These are phyloP conservation scores for Apantesis nais DNA, from an alignment of 2,888 invertebrate species.

Conservation along the genomic window DNA sequence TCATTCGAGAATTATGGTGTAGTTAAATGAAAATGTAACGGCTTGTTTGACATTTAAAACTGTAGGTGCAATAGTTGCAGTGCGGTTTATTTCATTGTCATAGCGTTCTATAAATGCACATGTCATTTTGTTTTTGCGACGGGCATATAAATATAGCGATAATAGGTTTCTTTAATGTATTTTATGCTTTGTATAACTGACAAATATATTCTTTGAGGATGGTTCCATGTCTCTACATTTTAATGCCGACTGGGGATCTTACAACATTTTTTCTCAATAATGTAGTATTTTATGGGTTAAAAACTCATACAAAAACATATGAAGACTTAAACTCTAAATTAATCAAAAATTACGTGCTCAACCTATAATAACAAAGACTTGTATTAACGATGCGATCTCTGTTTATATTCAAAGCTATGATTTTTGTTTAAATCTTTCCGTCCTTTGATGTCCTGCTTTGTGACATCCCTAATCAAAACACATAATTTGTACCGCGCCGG, in stretches of 20 bases:
- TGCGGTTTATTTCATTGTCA: neutral
- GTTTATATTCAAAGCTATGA: conserved; percentile 6
- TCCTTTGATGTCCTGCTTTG: conserved; percentile 14
- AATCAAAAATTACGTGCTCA: neutral
- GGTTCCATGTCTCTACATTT: neutral
- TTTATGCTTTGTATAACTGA: neutral
- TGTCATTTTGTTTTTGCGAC: neutral
- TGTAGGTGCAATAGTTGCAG: neutral
- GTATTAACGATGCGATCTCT: neutral
- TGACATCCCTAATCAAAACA: conserved; percentile 36
- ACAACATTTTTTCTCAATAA: neutral
- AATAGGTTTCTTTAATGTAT: neutral
- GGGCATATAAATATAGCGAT: neutral
- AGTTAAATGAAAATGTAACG: conserved; percentile 7
- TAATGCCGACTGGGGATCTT: neutral
- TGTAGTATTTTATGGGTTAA: neutral
- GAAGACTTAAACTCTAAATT: neutral
- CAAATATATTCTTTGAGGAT: neutral
- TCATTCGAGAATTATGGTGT: conserved; percentile 1
- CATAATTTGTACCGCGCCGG: conserved; percentile 48
- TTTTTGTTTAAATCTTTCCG: neutral
- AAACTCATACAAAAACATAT: neutral
- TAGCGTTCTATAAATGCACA: neutral
- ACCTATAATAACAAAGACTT: neutral
- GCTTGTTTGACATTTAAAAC: conserved; percentile 6